These are phyloP conservation scores for pig (Sus scrofa) DNA, from an alignment of 2,113 vertebrate species.

Conservation along the genomic window DNA sequence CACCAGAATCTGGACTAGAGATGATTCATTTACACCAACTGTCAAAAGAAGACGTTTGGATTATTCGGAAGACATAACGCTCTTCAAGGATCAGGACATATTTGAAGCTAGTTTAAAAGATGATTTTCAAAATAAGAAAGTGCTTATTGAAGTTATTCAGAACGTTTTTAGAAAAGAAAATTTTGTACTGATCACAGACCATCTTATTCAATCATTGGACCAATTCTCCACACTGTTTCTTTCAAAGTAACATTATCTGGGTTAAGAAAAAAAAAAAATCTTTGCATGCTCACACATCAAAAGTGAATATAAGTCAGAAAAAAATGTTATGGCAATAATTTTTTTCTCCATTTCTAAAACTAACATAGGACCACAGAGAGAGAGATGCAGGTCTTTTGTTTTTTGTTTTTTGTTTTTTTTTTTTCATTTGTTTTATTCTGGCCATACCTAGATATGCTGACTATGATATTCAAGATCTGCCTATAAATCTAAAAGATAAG, in stretches of 20 bases:
- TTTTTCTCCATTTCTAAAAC: neutral
- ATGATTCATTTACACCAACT: neutral
- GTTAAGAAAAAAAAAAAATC: neutral
- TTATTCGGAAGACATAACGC: neutral
- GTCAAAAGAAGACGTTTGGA: neutral
- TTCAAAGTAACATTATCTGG: neutral
- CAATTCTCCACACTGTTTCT: neutral
- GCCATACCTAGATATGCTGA: neutral
- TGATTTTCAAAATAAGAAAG: neutral
- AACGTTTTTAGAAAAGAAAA: neutral
- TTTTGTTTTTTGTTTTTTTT: no score
- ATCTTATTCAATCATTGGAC: neutral
- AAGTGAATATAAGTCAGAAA: neutral
- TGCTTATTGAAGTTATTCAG: neutral
- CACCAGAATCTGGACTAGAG: neutral
- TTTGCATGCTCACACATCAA: neutral
- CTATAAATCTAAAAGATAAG: neutral
- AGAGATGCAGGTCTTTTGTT: neutral
- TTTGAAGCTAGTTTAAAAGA: conserved; percentile 1
- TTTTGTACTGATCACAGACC: neutral
- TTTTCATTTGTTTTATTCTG: neutral
- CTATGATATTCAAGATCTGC: neutral
- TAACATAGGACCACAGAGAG: neutral
- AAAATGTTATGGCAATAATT: neutral
- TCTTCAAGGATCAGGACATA: conserved; percentile 17